phyloP scores from a whole-genome alignment of 92 coral and sea anemone genomes.

The Meandrina meandrites region DNA sequence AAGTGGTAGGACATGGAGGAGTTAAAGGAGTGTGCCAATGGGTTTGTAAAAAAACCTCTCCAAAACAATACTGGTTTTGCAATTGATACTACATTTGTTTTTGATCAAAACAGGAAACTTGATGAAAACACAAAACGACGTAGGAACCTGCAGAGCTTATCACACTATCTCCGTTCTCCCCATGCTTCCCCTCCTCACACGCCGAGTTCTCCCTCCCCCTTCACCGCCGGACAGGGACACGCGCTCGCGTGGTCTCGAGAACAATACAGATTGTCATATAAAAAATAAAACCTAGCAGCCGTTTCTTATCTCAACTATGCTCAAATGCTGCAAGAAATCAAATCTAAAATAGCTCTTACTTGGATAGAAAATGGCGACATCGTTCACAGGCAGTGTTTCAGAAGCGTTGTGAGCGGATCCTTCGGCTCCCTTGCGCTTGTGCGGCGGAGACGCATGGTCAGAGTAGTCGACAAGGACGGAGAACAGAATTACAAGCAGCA shows the following conservation, averaged over 20 bases:
- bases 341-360: slow-evolving; percentile 41
- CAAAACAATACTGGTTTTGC: no score
- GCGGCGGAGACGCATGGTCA: slow-evolving; percentile 71
- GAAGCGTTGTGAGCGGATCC: slow-evolving; percentile 24
- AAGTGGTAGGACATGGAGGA: no score
- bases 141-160: no score
- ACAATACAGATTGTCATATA: background rate
- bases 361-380: slow-evolving; percentile 63
- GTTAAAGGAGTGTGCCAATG: no score
- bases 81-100: no score
- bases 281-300: background rate
- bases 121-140: no score
- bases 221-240: background rate
- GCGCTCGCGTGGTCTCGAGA: background rate
- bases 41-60: no score
- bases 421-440: slow-evolving; percentile 36
- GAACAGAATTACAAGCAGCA: slow-evolving; percentile 64
- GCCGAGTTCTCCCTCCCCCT: background rate
- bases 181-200: no score
- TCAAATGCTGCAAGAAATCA: background rate
- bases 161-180: no score
- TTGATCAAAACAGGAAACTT: no score
- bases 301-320: background rate
- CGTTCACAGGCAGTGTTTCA: slow-evolving; percentile 49
- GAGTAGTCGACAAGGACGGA: slow-evolving; percentile 77